Conservation (phyloP, 1,140 invertebrate genomes). For the Xylocopa sonorina region DNA sequence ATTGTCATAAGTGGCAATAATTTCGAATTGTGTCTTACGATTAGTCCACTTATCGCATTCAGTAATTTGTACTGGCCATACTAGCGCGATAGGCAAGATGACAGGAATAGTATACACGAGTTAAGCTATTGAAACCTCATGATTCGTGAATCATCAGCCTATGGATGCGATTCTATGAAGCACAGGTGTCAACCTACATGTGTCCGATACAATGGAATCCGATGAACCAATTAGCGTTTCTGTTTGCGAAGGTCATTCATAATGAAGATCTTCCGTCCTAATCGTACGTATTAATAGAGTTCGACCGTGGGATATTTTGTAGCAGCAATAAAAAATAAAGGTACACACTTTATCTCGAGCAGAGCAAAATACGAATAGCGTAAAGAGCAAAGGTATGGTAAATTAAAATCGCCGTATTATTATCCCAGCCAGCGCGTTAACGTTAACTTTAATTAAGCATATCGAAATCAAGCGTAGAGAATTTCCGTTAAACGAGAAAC, state of each 20-base stretch:
- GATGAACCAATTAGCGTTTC: constrained; percentile 17
- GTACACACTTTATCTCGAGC: too few relatives aligned
- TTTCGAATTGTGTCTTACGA: constrained; percentile 6
- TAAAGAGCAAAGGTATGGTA: too few relatives aligned
- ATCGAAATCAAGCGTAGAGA: too few relatives aligned
- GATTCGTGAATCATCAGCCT: constrained; percentile 28
- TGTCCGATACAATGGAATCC: neutral
- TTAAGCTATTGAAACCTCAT: constrained; percentile 34
- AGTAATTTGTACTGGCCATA: constrained; percentile 1
- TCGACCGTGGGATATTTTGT: neutral
- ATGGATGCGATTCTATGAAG: constrained; percentile 13
- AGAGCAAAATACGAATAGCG: too few relatives aligned
- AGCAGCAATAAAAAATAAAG: too few relatives aligned
- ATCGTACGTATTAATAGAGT: neutral
- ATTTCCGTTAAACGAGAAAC: neutral
- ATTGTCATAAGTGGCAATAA: too few relatives aligned
- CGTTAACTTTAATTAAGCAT: too few relatives aligned
- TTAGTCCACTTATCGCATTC: constrained; percentile 12
- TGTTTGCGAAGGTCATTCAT: constrained; percentile 13
- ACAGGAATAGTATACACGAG: constrained; percentile 21
- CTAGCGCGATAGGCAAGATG: constrained; percentile 20
- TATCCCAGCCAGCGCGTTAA: too few relatives aligned
- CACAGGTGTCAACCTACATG: constrained; percentile 13
- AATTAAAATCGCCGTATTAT: too few relatives aligned
- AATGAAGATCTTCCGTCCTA: constrained; percentile 10